Conservation (phyloP, 35 echinoderm and acorn worm genomes). For the Ophiothrix spiculata region DNA sequence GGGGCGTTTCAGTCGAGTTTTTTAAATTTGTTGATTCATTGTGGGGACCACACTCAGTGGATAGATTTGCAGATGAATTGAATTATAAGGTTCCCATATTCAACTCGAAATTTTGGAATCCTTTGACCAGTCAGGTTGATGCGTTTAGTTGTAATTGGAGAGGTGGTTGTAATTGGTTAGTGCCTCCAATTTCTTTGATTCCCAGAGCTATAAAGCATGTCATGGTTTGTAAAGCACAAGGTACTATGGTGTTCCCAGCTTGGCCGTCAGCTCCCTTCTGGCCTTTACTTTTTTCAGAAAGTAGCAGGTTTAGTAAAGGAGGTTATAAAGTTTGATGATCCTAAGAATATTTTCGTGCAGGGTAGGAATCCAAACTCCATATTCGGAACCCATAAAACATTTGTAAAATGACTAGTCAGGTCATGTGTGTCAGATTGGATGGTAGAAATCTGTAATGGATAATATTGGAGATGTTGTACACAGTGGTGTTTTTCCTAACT, state of each 20-base stretch:
- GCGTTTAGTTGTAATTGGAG: neutral
- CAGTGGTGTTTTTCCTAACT: neutral
- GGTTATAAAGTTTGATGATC: neutral
- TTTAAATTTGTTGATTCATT: neutral
- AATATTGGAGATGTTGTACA: neutral
- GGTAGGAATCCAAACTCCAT: neutral
- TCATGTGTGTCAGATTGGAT: neutral
- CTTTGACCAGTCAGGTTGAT: neutral
- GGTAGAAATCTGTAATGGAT: neutral
- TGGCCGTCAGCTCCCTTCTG: neutral
- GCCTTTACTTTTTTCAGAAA: neutral
- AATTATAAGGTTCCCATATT: neutral
- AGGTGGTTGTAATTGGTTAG: neutral
- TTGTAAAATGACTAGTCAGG: neutral
- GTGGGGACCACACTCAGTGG: neutral
- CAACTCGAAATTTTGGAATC: neutral
- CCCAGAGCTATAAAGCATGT: neutral
- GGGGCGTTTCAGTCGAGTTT: neutral
- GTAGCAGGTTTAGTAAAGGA: neutral
- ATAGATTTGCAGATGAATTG: neutral
- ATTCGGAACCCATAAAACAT: neutral
- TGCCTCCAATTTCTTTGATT: neutral
- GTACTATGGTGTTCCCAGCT: neutral
- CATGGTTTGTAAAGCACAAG: neutral
- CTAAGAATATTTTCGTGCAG: neutral